Evolutionary conservation across 1,140 invertebrate species (phyloP), one percentile per base, ranked within the genome.

Genomic region (Trachymyrmex septentrionalis): DNA sequence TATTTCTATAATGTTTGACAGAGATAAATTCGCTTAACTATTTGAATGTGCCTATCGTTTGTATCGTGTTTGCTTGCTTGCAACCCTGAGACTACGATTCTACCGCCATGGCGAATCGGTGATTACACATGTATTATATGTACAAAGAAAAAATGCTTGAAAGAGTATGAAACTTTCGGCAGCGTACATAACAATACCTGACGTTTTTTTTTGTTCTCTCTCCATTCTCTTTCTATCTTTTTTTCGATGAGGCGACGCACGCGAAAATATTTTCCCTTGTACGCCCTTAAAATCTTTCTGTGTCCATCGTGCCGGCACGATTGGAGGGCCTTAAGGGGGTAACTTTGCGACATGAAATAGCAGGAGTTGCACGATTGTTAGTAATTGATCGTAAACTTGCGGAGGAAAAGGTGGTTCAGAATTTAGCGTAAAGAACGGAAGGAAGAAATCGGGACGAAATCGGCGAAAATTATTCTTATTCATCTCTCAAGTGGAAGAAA

Each of bases 71-170:
- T 91, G 87, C 93, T 93, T 92, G 85, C 92, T 91, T 93, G 88
- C 87, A 93, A 94, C 92, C 93, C 94, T 94, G 93, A 94, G 93
- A 93, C 91, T 93, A 93, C 87, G 84, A 94, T 93, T 91, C 91
- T 92, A 92, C 90, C 84, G 81, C 88, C 91, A 92, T 90, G 92
- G 91, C 88, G 92, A 94, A 94, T 90, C 75, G 77, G 61, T 71
- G 88, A 82, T 73, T 57, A 72, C 38, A 87, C 9, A 44, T 44
- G 38, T 84, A 38, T 38, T 38, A 38, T 38, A 81, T 78, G 55
- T 76, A 76, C 86, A 69, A 73, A 88, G 86, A n/a, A 86, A 38
- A 69, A 86, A 88, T 86, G 76, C 75, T 73, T 38, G 72, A 72
- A 78, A 90, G 73, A 78, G 38, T 86, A 75, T 67, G 86, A 59